A percentile compares a stretch with the other conserved stretches of the same genome.
These are phyloP conservation scores for Gallinago nigripennis DNA, from an alignment of 2,797 vertebrate species.

Conservation along the genomic window DNA sequence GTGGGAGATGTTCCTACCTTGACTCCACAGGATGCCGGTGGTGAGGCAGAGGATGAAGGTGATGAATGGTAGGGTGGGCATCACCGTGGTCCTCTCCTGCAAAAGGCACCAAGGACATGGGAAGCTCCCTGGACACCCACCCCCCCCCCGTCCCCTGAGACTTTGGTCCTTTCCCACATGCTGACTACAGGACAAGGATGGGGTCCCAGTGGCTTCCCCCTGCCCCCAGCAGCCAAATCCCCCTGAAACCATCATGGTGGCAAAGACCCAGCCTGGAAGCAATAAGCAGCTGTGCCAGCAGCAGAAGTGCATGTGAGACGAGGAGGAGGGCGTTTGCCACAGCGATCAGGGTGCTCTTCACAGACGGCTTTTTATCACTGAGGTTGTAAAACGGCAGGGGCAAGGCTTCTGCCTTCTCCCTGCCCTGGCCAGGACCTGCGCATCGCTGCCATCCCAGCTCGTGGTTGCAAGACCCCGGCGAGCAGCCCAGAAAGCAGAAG, in stretches of 20 bases:
- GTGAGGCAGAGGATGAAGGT: neutral
- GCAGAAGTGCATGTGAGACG: fast-evolving
- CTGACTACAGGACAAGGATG: neutral
- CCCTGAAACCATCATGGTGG: fast-evolving
- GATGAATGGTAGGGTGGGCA: neutral
- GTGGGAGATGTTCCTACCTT: neutral
- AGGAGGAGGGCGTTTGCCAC: neutral
- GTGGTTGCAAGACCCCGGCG: fast-evolving
- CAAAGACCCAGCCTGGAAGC: neutral
- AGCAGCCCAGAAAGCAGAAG: neutral
- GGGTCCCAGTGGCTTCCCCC: fast-evolving
- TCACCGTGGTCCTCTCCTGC: neutral
- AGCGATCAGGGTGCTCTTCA: fast-evolving
- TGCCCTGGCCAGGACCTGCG: fast-evolving
- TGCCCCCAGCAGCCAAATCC: neutral
- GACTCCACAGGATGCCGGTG: fast-evolving
- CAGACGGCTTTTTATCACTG: neutral
- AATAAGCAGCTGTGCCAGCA: fast-evolving
- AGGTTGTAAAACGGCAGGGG: fast-evolving
- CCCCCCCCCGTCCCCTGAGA: fast-evolving
- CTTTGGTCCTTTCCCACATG: neutral
- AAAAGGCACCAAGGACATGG: neutral
- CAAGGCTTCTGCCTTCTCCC: neutral
- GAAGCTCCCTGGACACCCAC: neutral
- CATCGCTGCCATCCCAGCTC: neutral